Base-by-base conservation (phyloP, 2,888 invertebrate species). In the Romanomermis culicivorax region DNA sequence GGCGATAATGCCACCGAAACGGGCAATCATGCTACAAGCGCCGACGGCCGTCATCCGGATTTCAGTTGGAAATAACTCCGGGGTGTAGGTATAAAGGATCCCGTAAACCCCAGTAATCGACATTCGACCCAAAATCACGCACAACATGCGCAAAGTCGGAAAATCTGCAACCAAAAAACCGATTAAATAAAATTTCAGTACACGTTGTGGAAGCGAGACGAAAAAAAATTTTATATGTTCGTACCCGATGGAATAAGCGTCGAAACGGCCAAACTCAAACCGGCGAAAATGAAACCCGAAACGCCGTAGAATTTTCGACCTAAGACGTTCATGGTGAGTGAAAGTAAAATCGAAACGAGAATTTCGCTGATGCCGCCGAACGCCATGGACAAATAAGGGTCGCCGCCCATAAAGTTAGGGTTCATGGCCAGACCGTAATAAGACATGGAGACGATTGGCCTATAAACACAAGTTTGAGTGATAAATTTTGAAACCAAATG, bases 371-470 rank as follows among this genome's bases (percentile, higher is more conserved):
- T 62, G 1, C 82, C 85, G 25, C 83, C 82, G 17, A 85, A 73
- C 20, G 84, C 80, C 53, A 85, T 84, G 66, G 85, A 87, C 4
- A 80, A 65, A 69, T 85, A 87, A 57, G 84, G 81, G 63, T 84
- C 76, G 1, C 85, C 85, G 0, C 80, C 81, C 2, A 83, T 75
- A 62, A 82, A 79, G 0, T 82, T 81, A 55, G 83, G 79, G 69
- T 82, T 85, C 67, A 85, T 83, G 0, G 83, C 81, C n/a, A 86
- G 79, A 0, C 86, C 86, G 65, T 83, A 89, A 71, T 86, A 84
- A 60, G 84, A 82, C 65, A 87, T 76, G 2, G 85, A 85, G 57
- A 83, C 82, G 1, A 83, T 82, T 55, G 82, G 75, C 87, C 70
- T 68, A 58, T n/a, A n/a, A n/a, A n/a, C n/a, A n/a, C n/a, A n/a